Conservation (phyloP, 2,113 vertebrate species). For the Vulpes lagopus region DNA sequence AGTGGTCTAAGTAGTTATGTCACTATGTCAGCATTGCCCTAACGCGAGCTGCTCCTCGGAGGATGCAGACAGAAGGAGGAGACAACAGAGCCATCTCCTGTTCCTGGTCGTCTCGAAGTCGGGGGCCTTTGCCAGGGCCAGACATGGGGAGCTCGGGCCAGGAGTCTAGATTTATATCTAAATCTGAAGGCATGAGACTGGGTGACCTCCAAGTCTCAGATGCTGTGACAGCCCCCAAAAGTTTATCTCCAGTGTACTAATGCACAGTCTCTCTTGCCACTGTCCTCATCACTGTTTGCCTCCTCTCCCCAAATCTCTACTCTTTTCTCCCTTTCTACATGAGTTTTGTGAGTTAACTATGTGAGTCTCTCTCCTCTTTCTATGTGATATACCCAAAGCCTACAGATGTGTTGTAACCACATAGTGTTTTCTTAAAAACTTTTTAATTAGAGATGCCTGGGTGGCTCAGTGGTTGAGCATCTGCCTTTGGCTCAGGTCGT, state of each 20-base stretch:
- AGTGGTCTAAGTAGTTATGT: background rate
- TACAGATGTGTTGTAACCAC: background rate
- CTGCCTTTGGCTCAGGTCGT: no score
- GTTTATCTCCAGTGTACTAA: background rate
- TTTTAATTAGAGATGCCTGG: background rate
- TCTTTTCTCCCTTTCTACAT: background rate
- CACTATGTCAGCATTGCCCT: background rate
- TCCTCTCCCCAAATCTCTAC: background rate
- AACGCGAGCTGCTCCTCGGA: background rate
- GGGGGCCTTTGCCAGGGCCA: background rate
- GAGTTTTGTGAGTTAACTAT: background rate
- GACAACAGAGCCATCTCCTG: background rate
- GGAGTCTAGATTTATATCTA: background rate
- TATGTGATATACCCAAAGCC: background rate
- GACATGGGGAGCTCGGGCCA: background rate
- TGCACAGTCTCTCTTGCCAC: background rate
- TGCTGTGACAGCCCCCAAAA: background rate
- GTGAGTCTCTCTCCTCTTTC: background rate
- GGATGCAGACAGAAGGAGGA: accelerated
- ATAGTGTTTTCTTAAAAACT: background rate
- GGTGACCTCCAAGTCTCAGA: background rate
- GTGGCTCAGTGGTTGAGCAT: no score
- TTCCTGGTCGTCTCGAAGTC: background rate
- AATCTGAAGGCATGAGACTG: background rate
- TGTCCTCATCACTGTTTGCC: background rate